Evolutionary conservation across 1,140 invertebrate species (phyloP).

Genomic region (Aphaenogaster floridana): DNA sequence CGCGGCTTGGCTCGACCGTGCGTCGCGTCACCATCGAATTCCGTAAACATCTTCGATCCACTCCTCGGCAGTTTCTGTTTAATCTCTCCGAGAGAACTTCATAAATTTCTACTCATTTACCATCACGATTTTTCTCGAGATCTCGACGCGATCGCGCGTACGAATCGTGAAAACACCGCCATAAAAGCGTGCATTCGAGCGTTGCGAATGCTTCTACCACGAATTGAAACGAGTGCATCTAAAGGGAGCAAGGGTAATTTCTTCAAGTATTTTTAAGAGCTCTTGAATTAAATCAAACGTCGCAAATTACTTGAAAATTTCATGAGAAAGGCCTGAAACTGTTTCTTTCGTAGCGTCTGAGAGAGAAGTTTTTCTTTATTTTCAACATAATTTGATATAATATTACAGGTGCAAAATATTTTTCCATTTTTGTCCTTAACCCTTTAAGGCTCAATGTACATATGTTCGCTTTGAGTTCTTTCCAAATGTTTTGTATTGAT

Average conservation of each 20-base stretch:
- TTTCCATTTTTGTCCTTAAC: background rate
- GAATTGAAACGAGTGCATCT: slow-evolving; percentile 14
- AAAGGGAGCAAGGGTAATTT: slow-evolving; percentile 2
- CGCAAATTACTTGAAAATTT: background rate
- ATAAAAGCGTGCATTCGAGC: slow-evolving; percentile 24
- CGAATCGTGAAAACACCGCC: background rate
- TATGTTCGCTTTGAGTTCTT: too few species aligned
- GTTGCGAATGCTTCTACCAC: background rate
- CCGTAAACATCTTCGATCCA: slow-evolving; percentile 76
- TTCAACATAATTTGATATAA: background rate
- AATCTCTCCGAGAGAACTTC: background rate
- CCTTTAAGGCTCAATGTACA: too few species aligned
- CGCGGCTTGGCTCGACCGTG: slow-evolving; percentile 66
- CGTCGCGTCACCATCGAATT: slow-evolving; percentile 52
- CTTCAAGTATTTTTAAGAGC: slow-evolving; percentile 30
- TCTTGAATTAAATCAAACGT: slow-evolving; percentile 26
- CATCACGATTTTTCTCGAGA: slow-evolving; percentile 28
- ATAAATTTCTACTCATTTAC: slow-evolving; percentile 52
- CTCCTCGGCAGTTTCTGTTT: slow-evolving; percentile 25
- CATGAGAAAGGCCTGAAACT: background rate
- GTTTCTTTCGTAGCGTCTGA: background rate
- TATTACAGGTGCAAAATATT: background rate
- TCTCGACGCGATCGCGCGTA: background rate
- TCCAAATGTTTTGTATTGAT: too few species aligned
- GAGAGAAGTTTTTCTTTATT: background rate